These are phyloP conservation scores for Parnassius glacialis DNA, from an alignment of 2,888 invertebrate species.

Conservation along the genomic window DNA sequence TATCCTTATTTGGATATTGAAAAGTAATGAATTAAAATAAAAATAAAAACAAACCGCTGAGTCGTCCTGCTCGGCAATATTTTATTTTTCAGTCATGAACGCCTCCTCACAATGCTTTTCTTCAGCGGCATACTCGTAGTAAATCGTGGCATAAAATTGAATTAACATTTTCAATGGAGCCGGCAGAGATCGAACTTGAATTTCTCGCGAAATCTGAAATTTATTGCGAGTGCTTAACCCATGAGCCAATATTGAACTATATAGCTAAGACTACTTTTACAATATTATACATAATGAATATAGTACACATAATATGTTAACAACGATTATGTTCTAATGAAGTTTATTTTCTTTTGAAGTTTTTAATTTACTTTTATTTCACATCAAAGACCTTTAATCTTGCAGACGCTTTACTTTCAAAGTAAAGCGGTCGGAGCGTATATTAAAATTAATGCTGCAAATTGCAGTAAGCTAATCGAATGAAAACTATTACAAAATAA, in stretches of 20 bases:
- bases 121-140: too few relatives aligned
- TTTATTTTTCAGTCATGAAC: too few relatives aligned
- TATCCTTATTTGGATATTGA: not conserved
- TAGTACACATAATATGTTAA: not conserved
- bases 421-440: constrained; percentile 11
- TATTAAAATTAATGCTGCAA: constrained; percentile 1
- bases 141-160: too few relatives aligned
- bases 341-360: not conserved
- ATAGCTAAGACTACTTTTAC: too few relatives aligned
- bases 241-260: too few relatives aligned
- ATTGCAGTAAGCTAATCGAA: not conserved
- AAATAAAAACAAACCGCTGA: too few relatives aligned
- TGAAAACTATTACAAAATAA: not conserved
- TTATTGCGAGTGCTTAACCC: too few relatives aligned
- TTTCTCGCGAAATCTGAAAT: too few relatives aligned
- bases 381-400: constrained; percentile 14
- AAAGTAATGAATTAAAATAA: not conserved
- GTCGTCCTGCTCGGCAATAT: too few relatives aligned
- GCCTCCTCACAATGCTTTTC: too few relatives aligned
- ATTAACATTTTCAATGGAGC: too few relatives aligned
- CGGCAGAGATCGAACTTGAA: too few relatives aligned
- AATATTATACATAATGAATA: not conserved
- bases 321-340: not conserved
- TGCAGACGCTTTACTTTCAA: constrained; percentile 12
- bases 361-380: constrained; percentile 18